A percentile compares a stretch with the other conserved stretches of the same genome.
These are phyloP conservation scores for Aporophyla nigra DNA, from an alignment of 2,888 invertebrate species.

Conservation along the genomic window DNA sequence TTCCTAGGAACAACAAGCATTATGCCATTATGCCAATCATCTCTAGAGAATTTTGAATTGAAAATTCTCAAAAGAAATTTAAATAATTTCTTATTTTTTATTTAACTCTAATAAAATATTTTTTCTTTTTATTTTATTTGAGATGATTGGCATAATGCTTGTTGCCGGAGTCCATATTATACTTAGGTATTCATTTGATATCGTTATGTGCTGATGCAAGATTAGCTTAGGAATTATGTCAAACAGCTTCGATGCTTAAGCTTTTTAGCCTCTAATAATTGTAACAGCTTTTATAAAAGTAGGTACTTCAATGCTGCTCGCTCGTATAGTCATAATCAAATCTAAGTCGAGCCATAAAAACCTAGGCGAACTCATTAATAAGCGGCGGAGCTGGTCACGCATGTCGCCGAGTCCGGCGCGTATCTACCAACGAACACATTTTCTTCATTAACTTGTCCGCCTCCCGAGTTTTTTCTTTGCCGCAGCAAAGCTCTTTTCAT, in stretches of 20 bases:
- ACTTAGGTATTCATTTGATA: background rate
- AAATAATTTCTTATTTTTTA: too few species aligned
- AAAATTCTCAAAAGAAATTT: too few species aligned
- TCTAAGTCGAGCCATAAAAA: slow-evolving; percentile 64
- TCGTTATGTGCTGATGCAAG: background rate
- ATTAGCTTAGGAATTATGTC: background rate
- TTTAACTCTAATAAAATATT: too few species aligned
- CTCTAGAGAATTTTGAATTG: too few species aligned
- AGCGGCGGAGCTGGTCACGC: slow-evolving; percentile 77
- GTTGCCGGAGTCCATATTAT: background rate
- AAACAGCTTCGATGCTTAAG: background rate
- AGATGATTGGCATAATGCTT: accelerated
- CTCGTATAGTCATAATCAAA: slow-evolving; percentile 67
- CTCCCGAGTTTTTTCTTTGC: slow-evolving; percentile 82
- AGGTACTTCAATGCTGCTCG: slow-evolving; percentile 36
- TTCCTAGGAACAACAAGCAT: too few species aligned
- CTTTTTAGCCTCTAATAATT: background rate
- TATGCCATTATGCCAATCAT: too few species aligned
- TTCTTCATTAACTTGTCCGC: slow-evolving; percentile 89
- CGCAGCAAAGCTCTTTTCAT: slow-evolving; percentile 85
- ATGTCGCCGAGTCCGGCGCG: slow-evolving; percentile 74
- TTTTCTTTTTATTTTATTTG: too few species aligned
- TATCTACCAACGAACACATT: slow-evolving; percentile 84
- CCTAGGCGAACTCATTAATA: slow-evolving; percentile 73
- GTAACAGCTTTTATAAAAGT: slow-evolving; percentile 16